Evolutionary conservation across 2,113 vertebrate species (phyloP).

Genomic region (Petroica traversi): DNA sequence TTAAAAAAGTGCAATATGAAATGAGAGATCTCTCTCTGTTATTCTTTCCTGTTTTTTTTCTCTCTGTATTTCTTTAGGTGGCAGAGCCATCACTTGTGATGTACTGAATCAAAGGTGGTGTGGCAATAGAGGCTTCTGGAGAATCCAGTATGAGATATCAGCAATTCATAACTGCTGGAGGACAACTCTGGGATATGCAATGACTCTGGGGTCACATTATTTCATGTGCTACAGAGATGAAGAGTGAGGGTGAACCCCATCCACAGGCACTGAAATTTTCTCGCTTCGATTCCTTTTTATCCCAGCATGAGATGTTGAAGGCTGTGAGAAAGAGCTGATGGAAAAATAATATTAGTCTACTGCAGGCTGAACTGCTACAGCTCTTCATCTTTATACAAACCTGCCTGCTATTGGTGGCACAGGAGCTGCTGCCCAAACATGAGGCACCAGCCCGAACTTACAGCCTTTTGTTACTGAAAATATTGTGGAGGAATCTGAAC

Average conservation of each 20-base stretch:
- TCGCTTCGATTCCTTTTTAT: not conserved
- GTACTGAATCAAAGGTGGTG: not conserved
- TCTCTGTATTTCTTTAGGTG: not conserved
- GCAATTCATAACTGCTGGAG: not conserved
- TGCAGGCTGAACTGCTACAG: not conserved
- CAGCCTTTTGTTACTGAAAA: not conserved
- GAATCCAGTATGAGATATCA: not conserved
- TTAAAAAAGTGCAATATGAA: not conserved
- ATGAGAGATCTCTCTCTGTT: not conserved
- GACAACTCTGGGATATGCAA: not conserved
- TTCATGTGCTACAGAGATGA: not conserved
- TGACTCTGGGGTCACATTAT: not conserved
- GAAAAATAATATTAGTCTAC: not conserved
- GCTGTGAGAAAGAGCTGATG: not conserved
- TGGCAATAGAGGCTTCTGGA: not conserved
- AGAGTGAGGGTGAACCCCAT: not conserved
- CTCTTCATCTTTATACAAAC: not conserved
- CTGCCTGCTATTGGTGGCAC: not conserved
- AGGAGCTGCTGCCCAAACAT: not conserved
- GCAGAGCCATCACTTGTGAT: not conserved
- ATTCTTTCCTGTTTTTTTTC: not conserved
- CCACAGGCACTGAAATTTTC: not conserved
- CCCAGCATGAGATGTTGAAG: not conserved
- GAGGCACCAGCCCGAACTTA: not conserved
- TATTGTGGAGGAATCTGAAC: not conserved